These are phyloP conservation scores for Megaustenia siamemsis DNA, from an alignment of 2,888 invertebrate species.

Conservation along the genomic window DNA sequence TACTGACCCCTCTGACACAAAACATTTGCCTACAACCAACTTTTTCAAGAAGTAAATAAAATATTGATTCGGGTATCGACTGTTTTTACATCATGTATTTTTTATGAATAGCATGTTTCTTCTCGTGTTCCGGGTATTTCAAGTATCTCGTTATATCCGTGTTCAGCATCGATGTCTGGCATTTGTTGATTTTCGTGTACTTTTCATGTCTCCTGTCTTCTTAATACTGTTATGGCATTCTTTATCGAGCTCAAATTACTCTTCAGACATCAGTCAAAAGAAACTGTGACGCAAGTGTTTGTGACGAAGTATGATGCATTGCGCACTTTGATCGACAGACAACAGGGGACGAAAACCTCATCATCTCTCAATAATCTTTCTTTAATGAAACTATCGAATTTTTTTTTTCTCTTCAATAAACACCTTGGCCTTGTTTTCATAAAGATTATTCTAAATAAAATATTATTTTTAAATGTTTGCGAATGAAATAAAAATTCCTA, in stretches of 20 bases:
- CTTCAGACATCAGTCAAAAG: neutral
- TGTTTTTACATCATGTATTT: too few relatives aligned
- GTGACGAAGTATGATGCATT: constrained; percentile 21
- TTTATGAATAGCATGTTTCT: too few relatives aligned
- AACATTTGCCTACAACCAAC: too few relatives aligned
- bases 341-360: neutral
- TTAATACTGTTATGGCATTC: neutral
- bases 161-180: too few relatives aligned
- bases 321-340: neutral
- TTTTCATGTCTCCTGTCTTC: neutral
- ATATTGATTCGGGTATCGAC: too few relatives aligned
- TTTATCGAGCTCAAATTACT: neutral
- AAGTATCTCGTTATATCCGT: too few relatives aligned
- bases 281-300: neutral
- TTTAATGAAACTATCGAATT: constrained; percentile 30
- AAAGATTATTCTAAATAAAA: neutral
- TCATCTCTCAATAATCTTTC: constrained; percentile 6
- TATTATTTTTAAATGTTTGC: neutral
- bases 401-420: neutral
- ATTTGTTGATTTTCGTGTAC: neutral
- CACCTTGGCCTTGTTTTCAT: neutral
- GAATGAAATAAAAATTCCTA: neutral
- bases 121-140: too few relatives aligned
- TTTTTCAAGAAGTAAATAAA: too few relatives aligned
- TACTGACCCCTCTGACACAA: too few relatives aligned